phyloP scores from a whole-genome alignment of 2,888 invertebrate species.

The Euplexia lucipara region DNA sequence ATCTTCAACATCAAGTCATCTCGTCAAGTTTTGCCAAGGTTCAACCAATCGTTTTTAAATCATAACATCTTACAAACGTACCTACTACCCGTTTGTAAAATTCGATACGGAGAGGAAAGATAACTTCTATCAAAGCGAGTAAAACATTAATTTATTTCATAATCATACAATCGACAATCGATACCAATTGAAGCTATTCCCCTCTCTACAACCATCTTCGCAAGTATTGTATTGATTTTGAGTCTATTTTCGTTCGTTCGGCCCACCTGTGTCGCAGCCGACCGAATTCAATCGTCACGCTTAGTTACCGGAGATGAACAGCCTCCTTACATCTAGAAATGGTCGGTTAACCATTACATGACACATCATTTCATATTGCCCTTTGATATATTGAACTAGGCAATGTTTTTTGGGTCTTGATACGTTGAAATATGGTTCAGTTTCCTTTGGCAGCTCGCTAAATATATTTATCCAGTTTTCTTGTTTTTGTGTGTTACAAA shows the following conservation, averaged over 20 bases:
- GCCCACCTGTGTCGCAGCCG: slow-evolving; percentile 74
- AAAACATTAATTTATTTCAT: too few species aligned
- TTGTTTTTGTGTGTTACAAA: slow-evolving; percentile 33
- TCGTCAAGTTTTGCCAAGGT: too few species aligned
- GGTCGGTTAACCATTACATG: slow-evolving; percentile 57
- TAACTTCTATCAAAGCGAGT: too few species aligned
- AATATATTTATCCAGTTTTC: slow-evolving; percentile 37
- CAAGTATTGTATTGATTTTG: slow-evolving; percentile 83
- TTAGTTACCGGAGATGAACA: slow-evolving; percentile 41
- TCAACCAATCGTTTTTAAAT: too few species aligned
- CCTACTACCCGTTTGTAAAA: too few species aligned
- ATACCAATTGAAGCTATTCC: slow-evolving; percentile 42
- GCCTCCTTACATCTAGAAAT: slow-evolving; percentile 44
- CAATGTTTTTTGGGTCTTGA: slow-evolving; percentile 21
- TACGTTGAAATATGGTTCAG: slow-evolving; percentile 17
- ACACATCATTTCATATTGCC: slow-evolving; percentile 61
- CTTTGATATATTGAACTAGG: slow-evolving; percentile 54
- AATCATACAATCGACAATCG: slow-evolving; percentile 52
- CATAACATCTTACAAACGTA: too few species aligned
- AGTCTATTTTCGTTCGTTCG: slow-evolving; percentile 80
- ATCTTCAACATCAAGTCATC: too few species aligned
- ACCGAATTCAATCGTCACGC: slow-evolving; percentile 62
- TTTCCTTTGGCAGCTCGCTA: slow-evolving; percentile 16
- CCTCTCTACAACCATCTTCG: slow-evolving; percentile 73
- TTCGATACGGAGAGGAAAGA: too few species aligned